Base-by-base conservation (phyloP, 1,140 invertebrate genomes). In the Pogonognathellus flavescens region DNA sequence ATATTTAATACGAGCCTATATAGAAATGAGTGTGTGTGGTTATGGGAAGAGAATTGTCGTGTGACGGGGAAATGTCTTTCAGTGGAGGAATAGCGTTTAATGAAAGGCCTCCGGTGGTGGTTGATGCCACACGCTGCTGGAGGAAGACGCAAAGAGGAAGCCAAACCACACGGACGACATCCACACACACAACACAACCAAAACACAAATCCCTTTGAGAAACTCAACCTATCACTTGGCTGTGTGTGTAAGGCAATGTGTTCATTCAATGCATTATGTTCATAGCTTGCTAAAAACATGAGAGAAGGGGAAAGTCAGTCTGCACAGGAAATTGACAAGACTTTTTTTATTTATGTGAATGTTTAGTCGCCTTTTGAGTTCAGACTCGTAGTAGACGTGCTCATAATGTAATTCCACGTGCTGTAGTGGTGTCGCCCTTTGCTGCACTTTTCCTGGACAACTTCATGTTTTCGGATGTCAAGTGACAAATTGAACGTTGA, bases 61-160 rank as follows among this genome's bases (percentile, higher is more conserved):
- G n/a, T n/a, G n/a, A n/a, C n/a, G 22, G 22, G 31, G 41, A 72
- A 72, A 25, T 25, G 66, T 72, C 66, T 72, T 72, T 72, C 66
- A 72, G 22, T 72, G 22, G n/a, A n/a, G n/a, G 66, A 72, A 72
- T 72, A 22, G 66, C 41, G 66, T 72, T 72, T 72, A 72, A 72
- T 72, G 66, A 72, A 72, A 72, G 66, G 25, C 66, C 66, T 72
- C 66, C 18, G 66, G 66, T 72, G n/a, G n/a, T n/a, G 66, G 31
- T 72, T 72, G 66, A 72, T 72, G 66, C 41, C 66, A 72, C 66
- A n/a, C n/a, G n/a, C n/a, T n/a, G 66, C 66, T 72, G 22, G 22
- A 49, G 66, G 66, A 41, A 41, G 66, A n/a, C n/a, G 66, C 31
- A 72, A 72, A 72, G 66, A 31, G 66, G 41, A 72, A 72, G 22